Conservation (phyloP, 30 jellyfish, hydroid and myxozoan genomes). For the Sanderia malayensis region DNA sequence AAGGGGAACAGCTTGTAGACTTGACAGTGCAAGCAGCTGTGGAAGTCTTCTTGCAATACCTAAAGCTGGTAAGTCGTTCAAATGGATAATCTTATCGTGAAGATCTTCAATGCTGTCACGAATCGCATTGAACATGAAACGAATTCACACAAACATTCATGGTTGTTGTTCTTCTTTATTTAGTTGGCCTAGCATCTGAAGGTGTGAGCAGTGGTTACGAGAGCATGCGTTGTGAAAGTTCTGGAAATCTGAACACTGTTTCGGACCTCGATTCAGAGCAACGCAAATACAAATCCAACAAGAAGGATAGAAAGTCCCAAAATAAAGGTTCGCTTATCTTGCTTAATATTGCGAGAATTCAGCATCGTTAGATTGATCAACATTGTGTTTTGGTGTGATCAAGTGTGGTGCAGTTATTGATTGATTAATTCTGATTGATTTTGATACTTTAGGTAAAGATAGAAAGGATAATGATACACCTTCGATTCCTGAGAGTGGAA, state of each 20-base stretch:
- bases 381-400: no score
- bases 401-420: no score
- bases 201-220: slow-evolving; percentile 99
- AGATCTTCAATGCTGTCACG: no score
- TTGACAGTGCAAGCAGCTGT: slow-evolving; percentile 84
- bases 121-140: no score
- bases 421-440: no score
- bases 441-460: slow-evolving; percentile 32
- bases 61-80: slow-evolving; percentile 39
- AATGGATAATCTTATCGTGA: no score
- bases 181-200: slow-evolving; percentile 85
- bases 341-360: no score
- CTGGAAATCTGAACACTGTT: slow-evolving; percentile 65
- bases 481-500: slow-evolving; percentile 66
- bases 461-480: slow-evolving; percentile 53
- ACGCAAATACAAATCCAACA: slow-evolving; percentile 44
- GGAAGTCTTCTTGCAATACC: slow-evolving; percentile 69
- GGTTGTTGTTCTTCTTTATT: no score
- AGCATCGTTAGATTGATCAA: no score
- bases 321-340: no score
- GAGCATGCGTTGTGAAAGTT: slow-evolving; percentile 96
- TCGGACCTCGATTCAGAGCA: slow-evolving; percentile 60
- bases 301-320: slow-evolving; percentile 56
- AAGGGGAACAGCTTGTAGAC: slow-evolving; percentile 47
- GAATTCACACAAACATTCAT: no score